Evolutionary conservation across 2,797 vertebrate genomes (phyloP).

Genomic region (Pantherophis vulpinus): DNA sequence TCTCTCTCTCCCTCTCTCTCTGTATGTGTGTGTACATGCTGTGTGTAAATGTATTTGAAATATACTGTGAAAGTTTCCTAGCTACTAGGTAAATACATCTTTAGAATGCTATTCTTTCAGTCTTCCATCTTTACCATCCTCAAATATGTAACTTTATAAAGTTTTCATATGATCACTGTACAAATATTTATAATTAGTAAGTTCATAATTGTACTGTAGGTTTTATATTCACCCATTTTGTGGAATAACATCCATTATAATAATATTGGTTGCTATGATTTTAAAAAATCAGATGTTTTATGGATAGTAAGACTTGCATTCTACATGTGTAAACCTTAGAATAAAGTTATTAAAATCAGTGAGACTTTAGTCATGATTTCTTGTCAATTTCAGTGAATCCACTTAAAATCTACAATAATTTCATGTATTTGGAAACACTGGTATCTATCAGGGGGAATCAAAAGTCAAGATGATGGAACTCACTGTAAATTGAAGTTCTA

Average conservation of each 20-base stretch:
- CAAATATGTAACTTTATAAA: neutral
- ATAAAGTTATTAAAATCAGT: neutral
- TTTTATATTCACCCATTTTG: neutral
- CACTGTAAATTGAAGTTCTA: neutral
- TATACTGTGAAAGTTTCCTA: neutral
- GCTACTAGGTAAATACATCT: neutral
- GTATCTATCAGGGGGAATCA: neutral
- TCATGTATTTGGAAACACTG: neutral
- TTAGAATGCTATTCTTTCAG: neutral
- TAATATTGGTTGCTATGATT: neutral
- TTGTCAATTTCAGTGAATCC: neutral
- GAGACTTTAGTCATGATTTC: neutral
- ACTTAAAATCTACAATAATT: neutral
- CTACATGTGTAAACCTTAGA: neutral
- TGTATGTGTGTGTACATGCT: too few species aligned
- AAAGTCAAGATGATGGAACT: neutral
- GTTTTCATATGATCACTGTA: neutral
- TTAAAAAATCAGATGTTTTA: neutral
- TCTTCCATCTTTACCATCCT: neutral
- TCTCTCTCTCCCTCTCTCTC: too few species aligned
- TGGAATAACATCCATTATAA: neutral
- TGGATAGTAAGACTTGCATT: neutral
- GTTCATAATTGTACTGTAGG: neutral
- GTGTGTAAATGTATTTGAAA: neutral
- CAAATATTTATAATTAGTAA: neutral